phyloP scores from a whole-genome alignment of 1,140 invertebrate species.

The Prorops nasuta region DNA sequence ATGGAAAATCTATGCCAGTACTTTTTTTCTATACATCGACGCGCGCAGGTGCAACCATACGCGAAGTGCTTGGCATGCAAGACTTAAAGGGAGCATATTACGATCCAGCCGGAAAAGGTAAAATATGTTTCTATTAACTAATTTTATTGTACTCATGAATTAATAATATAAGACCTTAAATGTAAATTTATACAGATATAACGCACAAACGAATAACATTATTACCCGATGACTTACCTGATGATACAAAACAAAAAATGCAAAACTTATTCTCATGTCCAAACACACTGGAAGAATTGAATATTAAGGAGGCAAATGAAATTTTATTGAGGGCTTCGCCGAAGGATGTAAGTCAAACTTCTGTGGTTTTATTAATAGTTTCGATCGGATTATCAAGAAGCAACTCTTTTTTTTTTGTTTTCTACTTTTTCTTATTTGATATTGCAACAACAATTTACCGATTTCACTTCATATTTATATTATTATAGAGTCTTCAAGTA shows the following conservation, averaged over 20 bases:
- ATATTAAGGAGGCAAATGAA: constrained; percentile 73
- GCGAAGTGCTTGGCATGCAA: constrained; percentile 64
- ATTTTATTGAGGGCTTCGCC: constrained; percentile 75
- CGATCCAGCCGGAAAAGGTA: constrained; percentile 67
- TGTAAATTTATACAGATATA: constrained; percentile 57
- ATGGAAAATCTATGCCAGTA: constrained; percentile 70
- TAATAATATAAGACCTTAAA: no score
- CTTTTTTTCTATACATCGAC: constrained; percentile 75
- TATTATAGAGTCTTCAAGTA: constrained; percentile 22
- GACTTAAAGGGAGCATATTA: constrained; percentile 56
- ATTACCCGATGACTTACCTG: constrained; percentile 67
- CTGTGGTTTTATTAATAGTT: no score
- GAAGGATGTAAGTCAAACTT: constrained; percentile 53
- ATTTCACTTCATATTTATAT: constrained; percentile 5
- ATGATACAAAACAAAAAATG: constrained; percentile 65
- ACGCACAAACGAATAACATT: constrained; percentile 75
- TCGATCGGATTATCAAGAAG: constrained; percentile 1
- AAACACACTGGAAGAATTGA: constrained; percentile 68
- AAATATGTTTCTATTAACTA: constrained; percentile 19
- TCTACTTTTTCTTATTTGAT: constrained; percentile 2
- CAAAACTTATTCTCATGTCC: constrained; percentile 63
- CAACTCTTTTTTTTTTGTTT: constrained; percentile 5
- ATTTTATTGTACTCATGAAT: no score
- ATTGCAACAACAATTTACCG: constrained; percentile 3
- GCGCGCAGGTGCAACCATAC: constrained; percentile 65